phyloP scores from a whole-genome alignment of 2,113 vertebrate genomes.

The Pyrgilauda ruficollis region DNA sequence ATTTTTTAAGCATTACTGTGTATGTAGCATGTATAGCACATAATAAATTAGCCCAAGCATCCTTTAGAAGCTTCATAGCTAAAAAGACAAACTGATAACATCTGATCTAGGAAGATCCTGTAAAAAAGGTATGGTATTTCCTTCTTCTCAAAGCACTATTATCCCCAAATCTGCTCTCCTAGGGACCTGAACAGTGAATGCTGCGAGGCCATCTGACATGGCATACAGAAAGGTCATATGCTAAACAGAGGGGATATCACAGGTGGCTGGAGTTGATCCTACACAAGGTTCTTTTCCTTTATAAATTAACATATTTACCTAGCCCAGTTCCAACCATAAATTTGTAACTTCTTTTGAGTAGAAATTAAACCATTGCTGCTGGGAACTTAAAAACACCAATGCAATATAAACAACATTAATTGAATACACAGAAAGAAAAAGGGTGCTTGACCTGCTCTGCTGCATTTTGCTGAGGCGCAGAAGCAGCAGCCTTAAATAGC shows the following conservation, averaged over 20 bases:
- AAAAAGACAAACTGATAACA: not conserved
- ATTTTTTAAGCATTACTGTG: not conserved
- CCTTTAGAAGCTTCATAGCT: not conserved
- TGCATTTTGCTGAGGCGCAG: not conserved
- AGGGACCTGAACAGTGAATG: not conserved
- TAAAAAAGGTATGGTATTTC: not conserved
- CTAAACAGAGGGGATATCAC: not conserved
- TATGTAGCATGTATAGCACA: not conserved
- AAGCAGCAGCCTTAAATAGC: not conserved
- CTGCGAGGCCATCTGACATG: fast-evolving
- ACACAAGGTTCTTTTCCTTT: not conserved
- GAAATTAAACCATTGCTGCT: not conserved
- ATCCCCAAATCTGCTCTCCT: not conserved
- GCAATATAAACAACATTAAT: not conserved
- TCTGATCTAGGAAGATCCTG: not conserved
- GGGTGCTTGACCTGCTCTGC: not conserved
- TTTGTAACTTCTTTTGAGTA: not conserved
- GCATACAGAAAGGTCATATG: not conserved
- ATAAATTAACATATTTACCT: not conserved
- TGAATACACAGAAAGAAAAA: not conserved
- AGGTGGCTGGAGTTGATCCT: not conserved
- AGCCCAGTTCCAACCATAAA: not conserved
- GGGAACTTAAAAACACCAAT: not conserved
- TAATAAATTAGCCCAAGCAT: not conserved
- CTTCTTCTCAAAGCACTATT: not conserved